Percentiles rank a stretch among this genome's conserved stretches.
These are phyloP conservation scores for Gracilinanus agilis DNA, from an alignment of 2,113 vertebrate genomes.

Conservation along the genomic window DNA sequence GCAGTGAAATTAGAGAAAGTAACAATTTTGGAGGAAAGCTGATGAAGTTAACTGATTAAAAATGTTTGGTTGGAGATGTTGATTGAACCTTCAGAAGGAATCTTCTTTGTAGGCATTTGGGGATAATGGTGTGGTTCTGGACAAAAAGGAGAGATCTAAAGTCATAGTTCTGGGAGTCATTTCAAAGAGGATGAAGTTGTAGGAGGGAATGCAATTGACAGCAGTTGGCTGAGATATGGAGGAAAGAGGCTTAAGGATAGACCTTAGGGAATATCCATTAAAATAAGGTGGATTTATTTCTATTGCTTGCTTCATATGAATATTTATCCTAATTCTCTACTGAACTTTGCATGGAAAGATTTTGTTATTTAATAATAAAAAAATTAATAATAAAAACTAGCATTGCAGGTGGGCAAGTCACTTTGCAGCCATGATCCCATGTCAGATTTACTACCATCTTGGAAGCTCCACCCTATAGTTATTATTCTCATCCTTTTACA, in stretches of 20 bases:
- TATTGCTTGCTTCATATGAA: background rate
- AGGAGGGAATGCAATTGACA: background rate
- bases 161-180: background rate
- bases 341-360: background rate
- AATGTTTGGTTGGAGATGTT: background rate
- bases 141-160: background rate
- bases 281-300: background rate
- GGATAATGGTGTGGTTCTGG: background rate
- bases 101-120: background rate
- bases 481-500: background rate
- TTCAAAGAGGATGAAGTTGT: background rate
- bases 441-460: background rate
- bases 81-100: background rate
- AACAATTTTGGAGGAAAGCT: background rate
- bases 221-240: too few species aligned
- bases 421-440: background rate
- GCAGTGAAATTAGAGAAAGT: background rate
- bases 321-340: background rate
- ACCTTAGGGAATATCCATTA: background rate
- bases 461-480: background rate
- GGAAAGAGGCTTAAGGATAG: background rate
- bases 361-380: background rate
- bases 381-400: background rate
- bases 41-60: background rate
- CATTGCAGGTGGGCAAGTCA: background rate